Conservation (phyloP, 2,888 invertebrate genomes). For the Thera obeliscata region DNA sequence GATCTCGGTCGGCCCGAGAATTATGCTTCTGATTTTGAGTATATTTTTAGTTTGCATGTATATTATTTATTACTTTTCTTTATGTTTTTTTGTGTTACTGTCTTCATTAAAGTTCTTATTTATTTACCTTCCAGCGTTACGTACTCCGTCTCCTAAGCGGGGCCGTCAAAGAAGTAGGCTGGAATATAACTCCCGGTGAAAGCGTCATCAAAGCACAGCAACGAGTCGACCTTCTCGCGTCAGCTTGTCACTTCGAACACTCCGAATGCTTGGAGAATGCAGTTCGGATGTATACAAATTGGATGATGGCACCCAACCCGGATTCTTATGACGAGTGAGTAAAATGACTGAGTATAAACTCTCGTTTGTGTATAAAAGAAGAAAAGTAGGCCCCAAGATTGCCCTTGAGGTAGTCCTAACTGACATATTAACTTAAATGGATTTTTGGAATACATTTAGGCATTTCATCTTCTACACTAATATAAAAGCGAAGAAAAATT, state of each 20-base stretch:
- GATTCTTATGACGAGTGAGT: slow-evolving; percentile 90
- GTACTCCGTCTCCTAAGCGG: slow-evolving; percentile 86
- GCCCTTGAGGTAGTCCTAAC: slow-evolving; percentile 1
- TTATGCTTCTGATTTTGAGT: too few species aligned
- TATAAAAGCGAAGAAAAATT: too few species aligned
- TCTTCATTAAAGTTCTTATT: too few species aligned
- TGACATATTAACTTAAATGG: too few species aligned
- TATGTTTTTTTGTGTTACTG: too few species aligned
- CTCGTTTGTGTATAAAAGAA: neutral
- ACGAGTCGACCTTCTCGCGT: slow-evolving; percentile 88
- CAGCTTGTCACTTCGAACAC: slow-evolving; percentile 91
- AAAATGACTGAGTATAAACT: neutral
- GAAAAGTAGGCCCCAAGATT: neutral
- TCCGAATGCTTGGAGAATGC: slow-evolving; percentile 90
- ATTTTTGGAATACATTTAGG: too few species aligned
- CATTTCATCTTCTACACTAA: too few species aligned
- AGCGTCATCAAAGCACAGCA: slow-evolving; percentile 89
- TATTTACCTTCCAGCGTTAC: slow-evolving; percentile 83
- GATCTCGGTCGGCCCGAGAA: too few species aligned
- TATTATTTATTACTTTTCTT: too few species aligned
- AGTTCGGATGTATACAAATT: slow-evolving; percentile 88
- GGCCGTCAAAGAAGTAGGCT: slow-evolving; percentile 89
- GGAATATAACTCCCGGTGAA: slow-evolving; percentile 86
- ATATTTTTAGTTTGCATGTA: too few species aligned
- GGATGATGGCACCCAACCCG: slow-evolving; percentile 89